These are phyloP conservation scores for Catharus bicknelli DNA, from an alignment of 2,113 vertebrate genomes.

Conservation along the genomic window DNA sequence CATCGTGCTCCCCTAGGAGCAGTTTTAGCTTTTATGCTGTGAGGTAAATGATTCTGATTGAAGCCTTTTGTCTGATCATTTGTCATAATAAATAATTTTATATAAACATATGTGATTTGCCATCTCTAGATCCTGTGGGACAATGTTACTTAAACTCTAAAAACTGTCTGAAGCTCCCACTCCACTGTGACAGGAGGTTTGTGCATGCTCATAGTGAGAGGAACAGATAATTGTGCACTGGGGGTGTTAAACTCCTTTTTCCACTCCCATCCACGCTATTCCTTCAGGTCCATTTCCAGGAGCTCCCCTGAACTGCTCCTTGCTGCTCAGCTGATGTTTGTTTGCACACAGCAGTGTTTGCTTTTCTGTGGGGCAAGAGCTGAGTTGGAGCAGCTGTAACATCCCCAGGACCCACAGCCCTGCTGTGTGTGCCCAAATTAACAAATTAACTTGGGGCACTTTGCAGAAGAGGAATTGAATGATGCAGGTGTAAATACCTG, in stretches of 20 bases:
- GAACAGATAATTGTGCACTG: accelerated
- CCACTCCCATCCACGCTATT: accelerated
- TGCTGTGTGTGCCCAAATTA: neutral
- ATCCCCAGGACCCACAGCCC: neutral
- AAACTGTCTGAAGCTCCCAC: neutral
- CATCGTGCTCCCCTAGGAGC: neutral
- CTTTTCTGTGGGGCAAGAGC: neutral
- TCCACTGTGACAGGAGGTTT: neutral
- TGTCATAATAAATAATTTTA: neutral
- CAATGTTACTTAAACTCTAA: neutral
- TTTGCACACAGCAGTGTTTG: neutral
- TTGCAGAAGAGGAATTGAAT: neutral
- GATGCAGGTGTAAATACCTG: neutral
- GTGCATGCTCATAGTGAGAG: neutral
- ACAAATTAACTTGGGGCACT: neutral
- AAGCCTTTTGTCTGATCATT: neutral
- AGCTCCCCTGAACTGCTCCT: neutral
- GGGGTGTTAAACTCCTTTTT: neutral
- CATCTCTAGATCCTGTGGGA: neutral
- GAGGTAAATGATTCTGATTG: neutral
- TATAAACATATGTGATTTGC: neutral
- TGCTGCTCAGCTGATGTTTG: neutral
- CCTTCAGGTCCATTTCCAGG: neutral
- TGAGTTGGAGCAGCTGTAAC: neutral
- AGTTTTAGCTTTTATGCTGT: neutral